phyloP scores from a whole-genome alignment of 2,888 invertebrate genomes.

The Odontocerum albicorne region DNA sequence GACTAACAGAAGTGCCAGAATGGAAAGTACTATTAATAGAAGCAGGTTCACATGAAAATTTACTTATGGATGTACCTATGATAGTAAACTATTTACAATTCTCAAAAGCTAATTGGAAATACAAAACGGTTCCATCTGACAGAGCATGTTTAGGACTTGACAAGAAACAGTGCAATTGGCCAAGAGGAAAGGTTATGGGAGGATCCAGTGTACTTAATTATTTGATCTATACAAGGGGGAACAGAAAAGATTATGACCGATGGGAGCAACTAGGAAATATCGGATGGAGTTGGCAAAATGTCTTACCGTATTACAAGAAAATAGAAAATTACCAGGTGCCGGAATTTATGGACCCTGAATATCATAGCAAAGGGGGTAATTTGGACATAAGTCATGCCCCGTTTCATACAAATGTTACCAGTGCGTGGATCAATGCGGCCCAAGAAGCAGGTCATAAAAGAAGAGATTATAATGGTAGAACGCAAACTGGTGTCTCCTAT shows the following conservation, averaged over 20 bases:
- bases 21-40: slow-evolving; percentile 72
- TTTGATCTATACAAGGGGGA: slow-evolving; percentile 78
- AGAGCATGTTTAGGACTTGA: slow-evolving; percentile 74
- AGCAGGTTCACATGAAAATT: slow-evolving; percentile 71
- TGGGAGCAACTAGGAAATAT: slow-evolving; percentile 73
- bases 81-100: slow-evolving; percentile 72
- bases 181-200: slow-evolving; percentile 80
- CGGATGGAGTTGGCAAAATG: slow-evolving; percentile 74
- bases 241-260: slow-evolving; percentile 70
- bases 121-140: slow-evolving; percentile 75
- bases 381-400: slow-evolving; percentile 59
- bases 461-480: slow-evolving; percentile 64
- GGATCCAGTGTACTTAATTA: slow-evolving; percentile 80
- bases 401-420: slow-evolving; percentile 54
- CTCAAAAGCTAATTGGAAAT: slow-evolving; percentile 76
- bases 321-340: slow-evolving; percentile 70
- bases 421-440: slow-evolving; percentile 64
- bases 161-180: slow-evolving; percentile 75
- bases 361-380: slow-evolving; percentile 60
- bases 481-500: slow-evolving; percentile 62
- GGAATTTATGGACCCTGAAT: slow-evolving; percentile 51
- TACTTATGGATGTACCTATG: slow-evolving; percentile 75
- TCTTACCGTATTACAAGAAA: slow-evolving; percentile 77
- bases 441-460: slow-evolving; percentile 61
- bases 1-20: slow-evolving; percentile 68